Base-by-base conservation (phyloP, 1,140 invertebrate species). In the Zaprionus nigranus region DNA sequence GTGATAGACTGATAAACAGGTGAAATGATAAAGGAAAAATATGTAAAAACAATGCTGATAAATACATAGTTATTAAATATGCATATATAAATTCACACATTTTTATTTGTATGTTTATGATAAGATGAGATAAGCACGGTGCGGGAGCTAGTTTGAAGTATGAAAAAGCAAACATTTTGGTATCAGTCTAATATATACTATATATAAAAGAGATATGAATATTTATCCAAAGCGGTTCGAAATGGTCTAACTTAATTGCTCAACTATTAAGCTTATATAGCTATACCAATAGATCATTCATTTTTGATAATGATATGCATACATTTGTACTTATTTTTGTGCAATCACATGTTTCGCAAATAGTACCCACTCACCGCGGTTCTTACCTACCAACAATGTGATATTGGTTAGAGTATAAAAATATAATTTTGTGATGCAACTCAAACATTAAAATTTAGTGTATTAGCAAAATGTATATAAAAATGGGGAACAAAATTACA, bases 21-120 rank as follows among this genome's bases (percentile, higher is more conserved):
- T 51, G 20, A 24, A 51, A 24, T 24, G 46, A 51, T 51, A 51
- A 51, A 51, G 46, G 46, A 20, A 51, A 46, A 51, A 51, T 51
- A 51, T 51, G 46, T 24, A 51, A 51, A 51, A 22, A 24, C 46
- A 20, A 24, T 51, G 46, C 30, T 56, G 22, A 65, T 56, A 65
- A 65, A 65, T 65, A 65, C 53, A 36, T 56, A 65, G 56, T 65
- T 51, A 65, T 51, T 51, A 51, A 51, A 51, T 51, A 13, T 51
- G 20, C 46, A 51, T 51, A 24, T 22, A 24, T 51, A 28, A 65
- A 65, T 40, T n/a, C 34, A 28, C 36, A 65, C 24, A 54, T 56
- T 56, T 40, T 40, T 28, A 53, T 22, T 51, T 65, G 28, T 26
- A 65, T 28, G 22, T 64, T 43, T 56, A 13, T 26, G 62, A 65